Evolutionary conservation across 2,113 vertebrate species (phyloP).

Genomic region (Ia io): DNA sequence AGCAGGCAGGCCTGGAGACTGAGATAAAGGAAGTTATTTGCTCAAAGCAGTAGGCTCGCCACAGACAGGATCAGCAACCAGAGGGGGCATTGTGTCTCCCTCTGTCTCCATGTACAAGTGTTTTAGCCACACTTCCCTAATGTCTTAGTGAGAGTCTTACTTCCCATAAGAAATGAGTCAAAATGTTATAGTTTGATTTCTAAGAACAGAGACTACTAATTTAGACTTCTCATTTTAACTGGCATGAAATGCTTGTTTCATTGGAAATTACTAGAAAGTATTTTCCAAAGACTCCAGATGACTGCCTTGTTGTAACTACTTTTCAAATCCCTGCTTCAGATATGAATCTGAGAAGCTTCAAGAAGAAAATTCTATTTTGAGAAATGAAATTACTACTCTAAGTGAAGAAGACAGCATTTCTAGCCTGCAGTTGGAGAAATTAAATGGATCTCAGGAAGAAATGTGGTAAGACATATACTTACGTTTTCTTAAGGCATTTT

Average conservation of each 20-base stretch:
- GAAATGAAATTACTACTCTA: conserved; percentile 83
- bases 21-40: background rate
- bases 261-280: conserved; percentile 62
- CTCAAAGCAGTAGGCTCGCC: background rate
- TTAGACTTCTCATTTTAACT: conserved; percentile 56
- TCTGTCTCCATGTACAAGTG: background rate
- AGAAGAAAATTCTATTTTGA: conserved; percentile 88
- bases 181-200: conserved; percentile 46
- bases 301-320: conserved; percentile 49
- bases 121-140: background rate
- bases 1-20: background rate
- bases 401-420: conserved; percentile 84
- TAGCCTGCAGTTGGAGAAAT: conserved; percentile 80
- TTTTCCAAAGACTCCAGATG: conserved; percentile 56
- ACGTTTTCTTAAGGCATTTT: conserved; percentile 37
- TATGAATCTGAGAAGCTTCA: conserved; percentile 88
- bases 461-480: conserved; percentile 83
- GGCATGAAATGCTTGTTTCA: conserved; percentile 45
- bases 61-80: background rate
- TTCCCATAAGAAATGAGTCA: conserved; percentile 35
- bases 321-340: conserved; percentile 76
- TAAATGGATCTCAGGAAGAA: conserved; percentile 86
- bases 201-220: conserved; percentile 57
- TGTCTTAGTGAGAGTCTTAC: background rate
- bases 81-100: background rate